phyloP scores from a whole-genome alignment of 2,113 vertebrate species.

The Ictalurus punctatus region DNA sequence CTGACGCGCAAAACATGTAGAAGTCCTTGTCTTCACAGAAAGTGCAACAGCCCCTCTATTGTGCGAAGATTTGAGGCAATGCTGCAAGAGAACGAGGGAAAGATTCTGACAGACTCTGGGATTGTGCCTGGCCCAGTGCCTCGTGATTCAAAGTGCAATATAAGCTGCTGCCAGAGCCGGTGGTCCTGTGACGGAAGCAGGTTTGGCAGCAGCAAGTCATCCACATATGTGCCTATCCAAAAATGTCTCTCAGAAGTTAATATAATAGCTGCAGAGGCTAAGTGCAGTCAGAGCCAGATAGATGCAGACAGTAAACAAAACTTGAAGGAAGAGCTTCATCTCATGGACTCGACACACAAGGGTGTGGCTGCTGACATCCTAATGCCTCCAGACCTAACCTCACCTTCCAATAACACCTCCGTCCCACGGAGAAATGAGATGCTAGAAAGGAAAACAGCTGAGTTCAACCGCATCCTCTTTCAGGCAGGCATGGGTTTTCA shows the following conservation, averaged over 20 bases:
- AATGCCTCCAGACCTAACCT: constrained; percentile 56
- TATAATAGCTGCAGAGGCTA: constrained; percentile 67
- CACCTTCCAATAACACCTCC: constrained; percentile 53
- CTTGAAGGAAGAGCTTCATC: constrained; percentile 46
- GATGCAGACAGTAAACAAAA: constrained; percentile 42
- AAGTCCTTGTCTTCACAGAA: constrained; percentile 62
- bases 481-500: constrained; percentile 79
- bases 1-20: constrained; percentile 64
- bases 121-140: constrained; percentile 61
- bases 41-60: constrained; percentile 68
- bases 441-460: constrained; percentile 87
- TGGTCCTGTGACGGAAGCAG: constrained; percentile 78
- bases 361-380: constrained; percentile 47
- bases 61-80: constrained; percentile 70
- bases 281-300: constrained; percentile 50
- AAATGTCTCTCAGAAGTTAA: constrained; percentile 80
- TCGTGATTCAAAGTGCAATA: constrained; percentile 66
- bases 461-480: constrained; percentile 92
- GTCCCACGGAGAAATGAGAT: constrained; percentile 77
- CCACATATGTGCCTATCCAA: constrained; percentile 71
- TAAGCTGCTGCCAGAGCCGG: constrained; percentile 75
- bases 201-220: constrained; percentile 68
- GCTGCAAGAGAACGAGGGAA: constrained; percentile 73
- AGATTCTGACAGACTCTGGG: constrained; percentile 66
- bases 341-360: constrained; percentile 44